Evolutionary conservation across 2,113 vertebrate species (phyloP), one percentile per base, ranked within the genome.

Genomic region (Chinchilla lanigera): DNA sequence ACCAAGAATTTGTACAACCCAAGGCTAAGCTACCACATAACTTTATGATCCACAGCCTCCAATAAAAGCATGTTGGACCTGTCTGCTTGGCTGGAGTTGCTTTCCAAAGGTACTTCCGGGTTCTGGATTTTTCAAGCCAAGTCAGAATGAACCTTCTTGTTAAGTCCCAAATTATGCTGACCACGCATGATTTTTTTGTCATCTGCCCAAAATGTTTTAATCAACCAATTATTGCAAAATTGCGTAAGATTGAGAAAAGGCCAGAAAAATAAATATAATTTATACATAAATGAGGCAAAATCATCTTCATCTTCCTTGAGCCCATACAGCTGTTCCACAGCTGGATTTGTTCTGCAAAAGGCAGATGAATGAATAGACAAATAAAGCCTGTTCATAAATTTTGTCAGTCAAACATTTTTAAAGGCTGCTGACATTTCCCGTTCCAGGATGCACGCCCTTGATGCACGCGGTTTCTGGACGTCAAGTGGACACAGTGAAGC

Each of bases 391-490:
- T 54, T 96, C 96, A 44, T 1, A 22, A 73, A 81, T 95, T 90
- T 97, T 63, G 47, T 7, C 92, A 80, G 96, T 80, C 5, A 81
- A 94, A 96, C 85, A 73, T 96, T 65, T 35, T 94, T 69, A 97
- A 97, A 96, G 73, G 87, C 88, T 41, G 2, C 95, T 84, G 84
- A 73, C 65, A 96, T 98, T 77, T 98, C 95, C 98, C 69, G 67
- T 97, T 92, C 12, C 97, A 99, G 99, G 99, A 82, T 99, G 98
- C 35, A 99, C 99, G 2, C 99, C 99, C 85, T 98, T 99, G 98
- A 99, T 99, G 99, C 99, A 99, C 4, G 99, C 99, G 1, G 98
- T 99, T 94, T 99, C 99, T 65, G 99, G 99, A 94, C 98, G 99
- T 71, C 99, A 99, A 97, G 99, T 99, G 90, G 99, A 99, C 96